phyloP scores from a whole-genome alignment of 2,888 invertebrate species.

The Pterobdella sp. region DNA sequence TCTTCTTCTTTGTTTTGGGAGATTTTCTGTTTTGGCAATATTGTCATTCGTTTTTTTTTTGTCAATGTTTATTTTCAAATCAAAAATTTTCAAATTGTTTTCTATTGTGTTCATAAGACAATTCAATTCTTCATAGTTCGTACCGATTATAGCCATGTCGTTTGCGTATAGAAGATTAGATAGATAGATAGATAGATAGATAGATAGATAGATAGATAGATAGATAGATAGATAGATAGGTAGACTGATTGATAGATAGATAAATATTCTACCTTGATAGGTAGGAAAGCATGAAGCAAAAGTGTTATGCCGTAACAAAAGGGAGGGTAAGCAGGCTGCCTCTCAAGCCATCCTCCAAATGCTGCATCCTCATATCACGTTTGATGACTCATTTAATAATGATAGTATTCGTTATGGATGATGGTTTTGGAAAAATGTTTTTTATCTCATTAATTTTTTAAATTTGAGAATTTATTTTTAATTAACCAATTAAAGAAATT shows the following conservation, averaged over 20 bases:
- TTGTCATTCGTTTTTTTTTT: background rate
- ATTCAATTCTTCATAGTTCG: too few species aligned
- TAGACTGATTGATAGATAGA: too few species aligned
- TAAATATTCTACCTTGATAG: too few species aligned
- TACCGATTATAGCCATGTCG: too few species aligned
- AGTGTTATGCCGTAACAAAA: conserved; percentile 84
- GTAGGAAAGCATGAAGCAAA: conserved; percentile 82
- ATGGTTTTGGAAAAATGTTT: background rate
- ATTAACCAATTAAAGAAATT: conserved; percentile 56
- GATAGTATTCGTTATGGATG: background rate
- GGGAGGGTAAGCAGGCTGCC: conserved; percentile 89
- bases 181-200: too few species aligned
- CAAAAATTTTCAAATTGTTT: too few species aligned
- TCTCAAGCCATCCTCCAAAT: conserved; percentile 86
- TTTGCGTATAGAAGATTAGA: too few species aligned
- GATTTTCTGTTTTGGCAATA: background rate
- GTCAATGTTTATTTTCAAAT: background rate
- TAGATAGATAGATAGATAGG: too few species aligned
- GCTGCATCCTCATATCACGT: conserved; percentile 84
- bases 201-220: too few species aligned
- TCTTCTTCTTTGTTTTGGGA: conserved; percentile 1
- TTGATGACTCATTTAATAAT: background rate
- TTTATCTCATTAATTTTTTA: background rate
- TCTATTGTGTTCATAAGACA: too few species aligned
- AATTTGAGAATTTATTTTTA: background rate